Conservation (phyloP, 2,888 invertebrate genomes). For the Chrysodeixis includens region DNA sequence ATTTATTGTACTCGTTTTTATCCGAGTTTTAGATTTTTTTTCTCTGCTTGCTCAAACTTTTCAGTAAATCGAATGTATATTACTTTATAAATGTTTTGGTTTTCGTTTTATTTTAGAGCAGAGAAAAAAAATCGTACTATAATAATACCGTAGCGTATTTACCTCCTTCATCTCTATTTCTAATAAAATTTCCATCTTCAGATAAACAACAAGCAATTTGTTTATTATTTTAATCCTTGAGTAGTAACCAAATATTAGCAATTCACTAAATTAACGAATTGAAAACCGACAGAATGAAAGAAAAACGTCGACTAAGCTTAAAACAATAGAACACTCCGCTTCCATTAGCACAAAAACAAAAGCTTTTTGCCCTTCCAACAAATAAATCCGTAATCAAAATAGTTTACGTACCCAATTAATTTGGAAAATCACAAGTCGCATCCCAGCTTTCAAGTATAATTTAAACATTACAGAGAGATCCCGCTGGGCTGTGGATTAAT, state of each 20-base stretch:
- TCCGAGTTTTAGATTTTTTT: too few relatives aligned
- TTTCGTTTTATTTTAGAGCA: background rate
- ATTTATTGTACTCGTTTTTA: too few relatives aligned
- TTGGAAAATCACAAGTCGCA: constrained; percentile 59
- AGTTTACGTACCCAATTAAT: constrained; percentile 57
- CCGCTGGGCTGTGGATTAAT: constrained; percentile 70
- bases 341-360: constrained; percentile 18
- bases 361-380: constrained; percentile 12
- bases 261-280: constrained; percentile 5
- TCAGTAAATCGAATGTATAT: background rate
- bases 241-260: constrained; percentile 1
- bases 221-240: background rate
- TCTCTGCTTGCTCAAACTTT: too few relatives aligned
- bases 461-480: constrained; percentile 61
- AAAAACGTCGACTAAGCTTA: constrained; percentile 6
- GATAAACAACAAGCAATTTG: background rate
- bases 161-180: background rate
- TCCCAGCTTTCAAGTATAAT: constrained; percentile 57
- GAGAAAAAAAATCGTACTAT: too few relatives aligned
- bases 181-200: background rate
- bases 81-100: background rate
- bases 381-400: constrained; percentile 52
- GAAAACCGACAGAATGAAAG: background rate
- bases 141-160: too few relatives aligned
- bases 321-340: constrained; percentile 13